Evolutionary conservation across 2,888 invertebrate genomes (phyloP), one percentile per base, ranked within the genome.

Genomic region (Campoplex nolae): DNA sequence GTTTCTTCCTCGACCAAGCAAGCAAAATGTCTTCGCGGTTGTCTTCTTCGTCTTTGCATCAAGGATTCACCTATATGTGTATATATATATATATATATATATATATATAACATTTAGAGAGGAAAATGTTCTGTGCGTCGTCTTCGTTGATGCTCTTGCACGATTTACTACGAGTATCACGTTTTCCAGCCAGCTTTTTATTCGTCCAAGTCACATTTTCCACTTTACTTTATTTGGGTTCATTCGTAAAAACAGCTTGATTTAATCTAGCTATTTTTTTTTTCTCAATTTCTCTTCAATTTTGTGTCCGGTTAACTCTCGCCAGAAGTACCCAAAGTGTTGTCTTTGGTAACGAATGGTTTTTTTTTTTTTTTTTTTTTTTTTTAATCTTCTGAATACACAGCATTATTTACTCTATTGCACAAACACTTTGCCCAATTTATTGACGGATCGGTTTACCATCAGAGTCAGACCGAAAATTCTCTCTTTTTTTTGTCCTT

Each of bases 41-140:
- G 65, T 80, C 84, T 73, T 74, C 76, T 84, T 89, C 89, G 89
- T 89, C 89, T 89, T 90, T 87, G 90, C 90, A 89, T 90, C 91
- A 90, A 90, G 90, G 89, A 85, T 89, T 28, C 84, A 2, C 11
- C 45, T 45, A 45, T 45, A 45, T 13, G 13, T 45, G 1, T 13
- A 13, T 45, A 9, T 23, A 23, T 23, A 23, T 23, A 23, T n/a
- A n/a, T n/a, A n/a, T n/a, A n/a, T n/a, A n/a, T n/a, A 13, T 13
- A 13, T 45, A 9, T 23, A 23, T 23, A 23, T 23, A 23, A 23
- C 23, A 23, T 76, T 56, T 56, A 28, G 28, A 58, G 42, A 42
- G 89, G 86, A 86, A 78, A 78, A 54, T 54, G 23, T 45, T 62
- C 32, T 23, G 28, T 42, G 62, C 45, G 38, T 38, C 23, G 18